Conservation (phyloP, 1,140 invertebrate species). For the Portunus trituberculatus region DNA sequence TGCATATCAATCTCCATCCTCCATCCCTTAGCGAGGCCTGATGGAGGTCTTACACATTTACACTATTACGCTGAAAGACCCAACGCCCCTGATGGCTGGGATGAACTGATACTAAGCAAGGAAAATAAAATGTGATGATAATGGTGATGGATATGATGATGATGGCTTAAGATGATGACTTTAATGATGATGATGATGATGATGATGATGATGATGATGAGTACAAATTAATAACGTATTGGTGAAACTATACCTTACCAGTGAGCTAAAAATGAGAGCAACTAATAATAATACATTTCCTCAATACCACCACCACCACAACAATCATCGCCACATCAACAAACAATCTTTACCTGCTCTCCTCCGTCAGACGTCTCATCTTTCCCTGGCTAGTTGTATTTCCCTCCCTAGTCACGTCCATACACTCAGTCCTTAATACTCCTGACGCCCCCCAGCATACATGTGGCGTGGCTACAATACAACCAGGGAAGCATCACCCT, state of each 20-base stretch:
- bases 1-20: neutral
- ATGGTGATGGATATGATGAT: neutral
- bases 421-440: neutral
- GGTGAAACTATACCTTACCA: neutral
- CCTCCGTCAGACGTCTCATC: neutral
- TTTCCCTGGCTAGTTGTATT: neutral
- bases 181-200: neutral
- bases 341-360: neutral
- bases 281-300: no score
- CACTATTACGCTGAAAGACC: neutral
- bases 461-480: no score
- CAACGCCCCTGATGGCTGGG: neutral
- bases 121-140: slow-evolving; percentile 4
- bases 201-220: neutral
- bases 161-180: neutral
- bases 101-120: neutral
- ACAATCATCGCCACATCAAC: neutral
- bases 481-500: no score
- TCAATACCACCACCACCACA: neutral
- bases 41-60: slow-evolving; percentile 22
- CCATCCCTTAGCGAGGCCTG: neutral
- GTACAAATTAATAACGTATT: neutral
- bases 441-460: neutral
- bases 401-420: neutral
- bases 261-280: no score